phyloP scores from a whole-genome alignment of 1,140 invertebrate species.

The Heliconius hermathena region DNA sequence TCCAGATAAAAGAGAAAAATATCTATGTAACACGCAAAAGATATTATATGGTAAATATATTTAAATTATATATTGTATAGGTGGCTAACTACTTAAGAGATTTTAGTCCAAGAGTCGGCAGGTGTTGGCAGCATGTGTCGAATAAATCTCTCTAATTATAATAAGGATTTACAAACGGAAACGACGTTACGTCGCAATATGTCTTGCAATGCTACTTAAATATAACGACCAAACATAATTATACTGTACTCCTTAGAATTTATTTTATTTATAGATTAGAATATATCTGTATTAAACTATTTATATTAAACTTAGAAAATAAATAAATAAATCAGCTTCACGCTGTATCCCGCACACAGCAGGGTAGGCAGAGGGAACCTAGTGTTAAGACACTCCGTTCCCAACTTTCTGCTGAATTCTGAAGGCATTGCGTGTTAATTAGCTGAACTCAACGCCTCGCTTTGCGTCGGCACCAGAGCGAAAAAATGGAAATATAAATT shows the following conservation, averaged over 20 bases:
- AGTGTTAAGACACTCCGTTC: background rate
- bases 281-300: too few species aligned
- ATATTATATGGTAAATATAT: background rate
- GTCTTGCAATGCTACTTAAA: background rate
- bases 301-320: too few species aligned
- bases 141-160: conserved; percentile 44
- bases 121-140: conserved; percentile 41
- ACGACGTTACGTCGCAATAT: conserved; percentile 12
- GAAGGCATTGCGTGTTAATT: background rate
- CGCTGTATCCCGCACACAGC: background rate
- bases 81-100: conserved; percentile 23
- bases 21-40: too few species aligned
- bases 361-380: background rate
- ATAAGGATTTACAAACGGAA: conserved; percentile 31
- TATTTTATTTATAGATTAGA: background rate
- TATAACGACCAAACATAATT: background rate
- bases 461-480: too few species aligned
- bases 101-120: conserved; percentile 33
- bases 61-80: background rate
- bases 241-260: background rate
- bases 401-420: background rate
- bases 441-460: too few species aligned
- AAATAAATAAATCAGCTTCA: background rate
- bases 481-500: too few species aligned
- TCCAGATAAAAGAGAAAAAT: too few species aligned